phyloP scores from a whole-genome alignment of 2,797 vertebrate genomes.

The Anomalospiza imberbis region DNA sequence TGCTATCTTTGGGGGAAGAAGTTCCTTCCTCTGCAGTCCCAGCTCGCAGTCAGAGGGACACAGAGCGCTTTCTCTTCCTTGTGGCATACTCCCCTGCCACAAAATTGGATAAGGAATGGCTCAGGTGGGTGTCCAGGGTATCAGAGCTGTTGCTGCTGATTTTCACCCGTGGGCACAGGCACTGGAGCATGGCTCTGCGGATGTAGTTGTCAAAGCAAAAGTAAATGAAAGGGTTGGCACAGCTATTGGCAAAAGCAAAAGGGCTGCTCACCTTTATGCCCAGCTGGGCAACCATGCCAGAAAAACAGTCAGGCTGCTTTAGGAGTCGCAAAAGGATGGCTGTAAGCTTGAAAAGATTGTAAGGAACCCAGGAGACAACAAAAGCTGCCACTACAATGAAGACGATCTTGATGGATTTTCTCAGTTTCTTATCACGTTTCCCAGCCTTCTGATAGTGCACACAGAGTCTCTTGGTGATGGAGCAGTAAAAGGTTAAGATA shows the following conservation, averaged over 20 bases:
- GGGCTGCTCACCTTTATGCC: slow-evolving; percentile 72
- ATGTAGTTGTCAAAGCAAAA: slow-evolving; percentile 73
- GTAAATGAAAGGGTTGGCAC: slow-evolving; percentile 78
- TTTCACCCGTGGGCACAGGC: slow-evolving; percentile 62
- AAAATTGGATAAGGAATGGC: slow-evolving; percentile 63
- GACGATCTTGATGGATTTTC: slow-evolving; percentile 75
- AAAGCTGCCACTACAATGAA: slow-evolving; percentile 72
- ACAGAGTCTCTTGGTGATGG: slow-evolving; percentile 72
- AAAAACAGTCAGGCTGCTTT: neutral
- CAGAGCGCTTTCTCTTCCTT: slow-evolving; percentile 67
- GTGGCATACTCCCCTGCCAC: neutral
- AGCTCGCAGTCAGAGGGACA: slow-evolving; percentile 58
- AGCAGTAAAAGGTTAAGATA: slow-evolving; percentile 76
- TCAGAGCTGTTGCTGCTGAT: slow-evolving; percentile 47
- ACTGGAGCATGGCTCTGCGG: slow-evolving; percentile 50
- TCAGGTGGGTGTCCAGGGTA: slow-evolving; percentile 63
- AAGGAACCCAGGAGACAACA: slow-evolving; percentile 77
- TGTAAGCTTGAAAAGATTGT: slow-evolving; percentile 74
- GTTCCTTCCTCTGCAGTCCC: neutral
- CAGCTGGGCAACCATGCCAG: neutral
- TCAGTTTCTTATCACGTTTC: slow-evolving; percentile 72
- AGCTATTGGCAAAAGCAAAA: slow-evolving; percentile 80
- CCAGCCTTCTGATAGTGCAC: slow-evolving; percentile 66
- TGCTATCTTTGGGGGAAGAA: neutral
- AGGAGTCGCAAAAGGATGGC: slow-evolving; percentile 51